Conservation (phyloP, 2,888 invertebrate species). For the Timema podura region DNA sequence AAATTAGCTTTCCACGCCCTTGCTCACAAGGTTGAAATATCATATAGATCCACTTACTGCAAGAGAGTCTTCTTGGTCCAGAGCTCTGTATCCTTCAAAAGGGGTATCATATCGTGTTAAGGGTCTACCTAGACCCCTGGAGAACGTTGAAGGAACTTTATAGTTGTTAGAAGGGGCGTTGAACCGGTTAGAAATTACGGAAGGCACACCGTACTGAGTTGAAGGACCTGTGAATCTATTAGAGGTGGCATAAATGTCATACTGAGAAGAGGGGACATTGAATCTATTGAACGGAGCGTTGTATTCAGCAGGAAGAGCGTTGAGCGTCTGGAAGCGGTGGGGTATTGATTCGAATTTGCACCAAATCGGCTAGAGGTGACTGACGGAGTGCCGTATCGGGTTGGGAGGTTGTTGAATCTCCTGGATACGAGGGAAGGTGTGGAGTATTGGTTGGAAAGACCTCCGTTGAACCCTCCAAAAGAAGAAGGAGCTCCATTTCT, state of each 20-base stretch:
- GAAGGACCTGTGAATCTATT: constrained; percentile 10
- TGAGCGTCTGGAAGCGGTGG: no score
- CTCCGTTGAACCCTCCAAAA: constrained; percentile 1
- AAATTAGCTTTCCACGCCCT: no score
- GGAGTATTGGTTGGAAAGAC: not conserved
- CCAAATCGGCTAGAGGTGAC: constrained; percentile 17
- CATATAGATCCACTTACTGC: not conserved
- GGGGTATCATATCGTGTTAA: constrained; percentile 35
- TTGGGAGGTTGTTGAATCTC: not conserved
- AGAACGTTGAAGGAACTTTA: not conserved
- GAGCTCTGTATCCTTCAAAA: constrained; percentile 16
- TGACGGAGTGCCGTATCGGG: constrained; percentile 24
- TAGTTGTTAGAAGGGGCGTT: no score
- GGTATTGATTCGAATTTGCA: not conserved
- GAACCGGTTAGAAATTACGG: not conserved
- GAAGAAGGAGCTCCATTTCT: constrained; percentile 30
- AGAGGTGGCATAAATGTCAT: constrained; percentile 39
- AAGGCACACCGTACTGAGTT: not conserved
- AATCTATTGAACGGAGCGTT: not conserved
- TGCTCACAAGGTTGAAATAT: no score
- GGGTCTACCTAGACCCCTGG: constrained; percentile 34
- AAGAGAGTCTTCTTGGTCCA: constrained; percentile 1
- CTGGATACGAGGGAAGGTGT: not conserved
- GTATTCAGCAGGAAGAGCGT: no score
- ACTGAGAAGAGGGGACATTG: constrained; percentile 37